Conservation (phyloP, 2,797 vertebrate genomes). For the Pangasius krempfi region DNA sequence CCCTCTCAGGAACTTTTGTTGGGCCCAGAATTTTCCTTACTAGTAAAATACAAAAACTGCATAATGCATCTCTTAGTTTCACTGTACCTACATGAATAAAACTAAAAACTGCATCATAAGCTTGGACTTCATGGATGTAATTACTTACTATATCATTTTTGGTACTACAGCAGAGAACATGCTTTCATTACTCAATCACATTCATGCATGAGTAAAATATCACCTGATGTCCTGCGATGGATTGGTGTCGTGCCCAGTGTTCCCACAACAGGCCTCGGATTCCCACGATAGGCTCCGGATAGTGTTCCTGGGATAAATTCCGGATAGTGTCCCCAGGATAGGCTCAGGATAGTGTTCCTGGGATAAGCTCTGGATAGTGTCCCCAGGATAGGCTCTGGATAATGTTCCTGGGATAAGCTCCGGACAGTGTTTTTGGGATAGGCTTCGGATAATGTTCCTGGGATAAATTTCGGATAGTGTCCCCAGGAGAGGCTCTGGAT, state of each 20-base stretch:
- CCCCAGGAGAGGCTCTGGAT: no score
- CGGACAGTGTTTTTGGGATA: accelerated
- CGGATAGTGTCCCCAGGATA: no score
- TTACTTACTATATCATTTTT: neutral
- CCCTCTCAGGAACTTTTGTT: neutral
- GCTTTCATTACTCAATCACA: neutral
- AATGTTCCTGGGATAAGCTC: neutral
- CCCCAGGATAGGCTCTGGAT: neutral
- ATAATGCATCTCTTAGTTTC: neutral
- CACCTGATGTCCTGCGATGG: neutral
- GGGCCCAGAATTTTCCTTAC: neutral
- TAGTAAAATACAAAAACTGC: neutral
- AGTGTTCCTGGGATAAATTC: neutral
- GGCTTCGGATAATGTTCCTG: no score
- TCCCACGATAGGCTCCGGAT: neutral
- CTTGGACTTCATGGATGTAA: neutral
- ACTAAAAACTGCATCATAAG: neutral
- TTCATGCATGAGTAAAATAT: neutral
- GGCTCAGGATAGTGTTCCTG: neutral
- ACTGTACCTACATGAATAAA: neutral
- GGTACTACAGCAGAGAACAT: neutral
- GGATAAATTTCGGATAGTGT: no score
- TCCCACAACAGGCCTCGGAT: neutral
- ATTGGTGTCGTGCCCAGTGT: neutral
- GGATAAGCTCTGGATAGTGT: no score